Percentiles rank a stretch among this genome's conserved stretches.
Evolutionary conservation across 2,797 vertebrate genomes (phyloP).

Genomic region (Chrysocyon brachyurus): DNA sequence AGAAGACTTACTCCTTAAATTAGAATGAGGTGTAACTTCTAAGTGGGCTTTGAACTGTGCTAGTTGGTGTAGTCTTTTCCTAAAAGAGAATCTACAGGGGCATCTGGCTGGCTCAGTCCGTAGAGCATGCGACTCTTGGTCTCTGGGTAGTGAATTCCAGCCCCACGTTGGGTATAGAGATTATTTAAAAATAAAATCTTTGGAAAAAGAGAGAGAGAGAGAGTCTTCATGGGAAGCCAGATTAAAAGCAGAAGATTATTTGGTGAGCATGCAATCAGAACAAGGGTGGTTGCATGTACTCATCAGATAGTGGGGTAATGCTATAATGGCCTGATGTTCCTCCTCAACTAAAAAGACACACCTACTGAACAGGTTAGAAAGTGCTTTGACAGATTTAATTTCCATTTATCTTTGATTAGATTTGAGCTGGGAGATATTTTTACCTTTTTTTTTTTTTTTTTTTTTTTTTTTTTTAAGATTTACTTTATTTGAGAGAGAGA

Average conservation of each 20-base stretch:
- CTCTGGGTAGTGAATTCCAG: neutral
- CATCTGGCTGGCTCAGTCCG: neutral
- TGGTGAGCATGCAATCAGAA: neutral
- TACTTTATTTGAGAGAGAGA: neutral
- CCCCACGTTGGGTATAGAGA: neutral
- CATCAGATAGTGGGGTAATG: neutral
- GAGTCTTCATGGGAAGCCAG: neutral
- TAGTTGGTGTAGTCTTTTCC: neutral
- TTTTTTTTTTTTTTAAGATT: neutral
- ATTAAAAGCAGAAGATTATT: neutral
- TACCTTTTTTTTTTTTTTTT: neutral
- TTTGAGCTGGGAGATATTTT: constrained; percentile 33
- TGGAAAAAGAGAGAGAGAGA: neutral
- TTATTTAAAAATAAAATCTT: neutral
- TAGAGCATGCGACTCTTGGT: neutral
- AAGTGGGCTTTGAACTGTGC: constrained; percentile 37
- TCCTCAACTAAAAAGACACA: neutral
- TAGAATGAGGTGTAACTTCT: neutral
- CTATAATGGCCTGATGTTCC: neutral
- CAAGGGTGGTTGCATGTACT: neutral
- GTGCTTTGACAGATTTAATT: neutral
- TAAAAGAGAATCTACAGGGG: neutral
- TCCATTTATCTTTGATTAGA: neutral
- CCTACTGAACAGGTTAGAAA: neutral
- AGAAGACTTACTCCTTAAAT: neutral